Evolutionary conservation across 1,140 invertebrate species (phyloP).

Genomic region (Drosophila repleta): DNA sequence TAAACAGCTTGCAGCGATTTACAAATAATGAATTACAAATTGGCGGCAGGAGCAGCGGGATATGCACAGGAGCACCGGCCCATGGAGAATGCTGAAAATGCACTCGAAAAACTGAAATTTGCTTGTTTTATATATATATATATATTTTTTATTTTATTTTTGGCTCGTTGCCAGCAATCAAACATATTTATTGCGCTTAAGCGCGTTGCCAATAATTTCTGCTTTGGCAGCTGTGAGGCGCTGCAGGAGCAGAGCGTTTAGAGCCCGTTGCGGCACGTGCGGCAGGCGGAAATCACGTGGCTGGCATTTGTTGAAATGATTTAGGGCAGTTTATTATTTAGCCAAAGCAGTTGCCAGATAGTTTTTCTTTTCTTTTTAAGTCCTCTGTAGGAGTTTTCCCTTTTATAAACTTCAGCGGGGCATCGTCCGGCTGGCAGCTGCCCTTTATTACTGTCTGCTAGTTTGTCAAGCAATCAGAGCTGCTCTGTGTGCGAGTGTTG

Average conservation of each 20-base stretch:
- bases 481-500: too few relatives aligned
- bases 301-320: slow-evolving; percentile 74
- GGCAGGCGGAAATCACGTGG: slow-evolving; percentile 69
- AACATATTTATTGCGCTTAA: slow-evolving; percentile 79
- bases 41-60: slow-evolving; percentile 31
- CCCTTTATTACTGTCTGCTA: background rate
- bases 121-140: slow-evolving; percentile 18
- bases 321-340: slow-evolving; percentile 70
- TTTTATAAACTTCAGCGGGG: background rate
- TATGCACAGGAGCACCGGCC: background rate
- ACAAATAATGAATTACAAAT: slow-evolving; percentile 70
- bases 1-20: slow-evolving; percentile 65
- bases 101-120: background rate
- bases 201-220: slow-evolving; percentile 77
- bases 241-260: background rate
- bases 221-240: slow-evolving; percentile 51
- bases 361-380: background rate
- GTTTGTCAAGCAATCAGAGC: background rate
- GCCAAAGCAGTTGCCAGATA: slow-evolving; percentile 37
- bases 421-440: background rate
- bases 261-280: slow-evolving; percentile 60
- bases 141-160: slow-evolving; percentile 16
- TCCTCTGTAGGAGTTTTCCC: slow-evolving; percentile 9
- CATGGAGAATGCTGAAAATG: slow-evolving; percentile 9
- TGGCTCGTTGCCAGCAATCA: slow-evolving; percentile 72